These are phyloP conservation scores for Littorina saxatilis DNA, from an alignment of 1,140 invertebrate genomes.

Conservation along the genomic window DNA sequence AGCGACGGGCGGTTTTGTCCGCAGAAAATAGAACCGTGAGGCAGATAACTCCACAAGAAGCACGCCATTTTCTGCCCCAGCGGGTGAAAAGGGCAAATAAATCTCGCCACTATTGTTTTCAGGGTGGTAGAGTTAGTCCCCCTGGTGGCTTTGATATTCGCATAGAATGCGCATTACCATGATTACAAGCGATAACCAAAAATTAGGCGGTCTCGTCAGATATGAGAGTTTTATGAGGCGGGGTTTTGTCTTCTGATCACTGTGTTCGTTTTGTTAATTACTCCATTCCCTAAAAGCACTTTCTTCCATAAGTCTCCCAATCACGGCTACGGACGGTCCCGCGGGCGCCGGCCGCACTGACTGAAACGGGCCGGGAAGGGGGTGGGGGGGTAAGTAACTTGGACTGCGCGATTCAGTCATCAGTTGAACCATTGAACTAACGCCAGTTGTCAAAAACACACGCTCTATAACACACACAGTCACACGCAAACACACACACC, in stretches of 20 bases:
- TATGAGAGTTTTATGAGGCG: background rate
- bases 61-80: background rate
- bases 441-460: too few relatives aligned
- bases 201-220: background rate
- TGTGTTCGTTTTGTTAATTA: too few relatives aligned
- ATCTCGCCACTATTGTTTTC: slow-evolving; percentile 18
- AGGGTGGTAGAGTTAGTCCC: background rate
- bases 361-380: too few relatives aligned
- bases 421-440: too few relatives aligned
- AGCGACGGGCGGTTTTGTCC: background rate
- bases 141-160: background rate
- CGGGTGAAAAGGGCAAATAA: background rate
- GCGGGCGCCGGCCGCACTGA: too few relatives aligned
- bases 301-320: too few relatives aligned
- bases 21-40: background rate
- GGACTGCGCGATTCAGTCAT: too few relatives aligned
- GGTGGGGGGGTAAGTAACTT: too few relatives aligned
- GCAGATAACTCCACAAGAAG: background rate
- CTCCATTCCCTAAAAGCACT: too few relatives aligned
- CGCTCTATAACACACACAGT: background rate
- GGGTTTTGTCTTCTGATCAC: background rate
- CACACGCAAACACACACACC: background rate
- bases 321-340: too few relatives aligned
- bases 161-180: background rate
- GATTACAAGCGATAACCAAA: background rate